phyloP scores from a whole-genome alignment of 2,888 invertebrate genomes.

The Xestia ashworthii region DNA sequence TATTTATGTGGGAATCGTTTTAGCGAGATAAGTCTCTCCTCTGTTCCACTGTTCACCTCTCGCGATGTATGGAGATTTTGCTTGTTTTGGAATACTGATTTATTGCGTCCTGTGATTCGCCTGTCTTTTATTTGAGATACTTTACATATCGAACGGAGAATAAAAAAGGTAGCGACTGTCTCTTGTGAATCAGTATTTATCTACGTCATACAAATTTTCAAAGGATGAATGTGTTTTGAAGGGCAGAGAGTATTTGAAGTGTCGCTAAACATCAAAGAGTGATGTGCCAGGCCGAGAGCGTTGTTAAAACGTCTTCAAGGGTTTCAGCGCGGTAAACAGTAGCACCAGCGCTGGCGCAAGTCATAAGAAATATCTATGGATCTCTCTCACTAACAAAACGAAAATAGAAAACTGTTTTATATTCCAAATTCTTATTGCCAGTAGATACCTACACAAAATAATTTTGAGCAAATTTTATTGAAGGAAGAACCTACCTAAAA shows the following conservation, averaged over 20 bases:
- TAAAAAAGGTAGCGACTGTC: conserved; percentile 46
- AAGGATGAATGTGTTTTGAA: conserved; percentile 74
- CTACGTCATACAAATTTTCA: conserved; percentile 65
- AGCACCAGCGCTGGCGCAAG: conserved; percentile 73
- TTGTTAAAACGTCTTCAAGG: conserved; percentile 88
- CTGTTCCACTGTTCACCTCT: conserved; percentile 85
- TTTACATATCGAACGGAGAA: conserved; percentile 53
- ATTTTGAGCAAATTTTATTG: neutral
- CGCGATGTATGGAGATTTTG: conserved; percentile 85
- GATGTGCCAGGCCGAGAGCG: conserved; percentile 80
- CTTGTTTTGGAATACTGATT: conserved; percentile 83
- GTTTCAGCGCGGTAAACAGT: conserved; percentile 87
- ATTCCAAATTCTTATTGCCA: too few species aligned
- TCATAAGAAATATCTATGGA: conserved; percentile 9
- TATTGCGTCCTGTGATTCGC: conserved; percentile 75
- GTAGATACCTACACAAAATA: neutral
- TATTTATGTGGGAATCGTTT: conserved; percentile 91
- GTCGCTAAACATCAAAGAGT: conserved; percentile 87
- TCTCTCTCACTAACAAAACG: neutral
- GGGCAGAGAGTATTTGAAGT: conserved; percentile 77
- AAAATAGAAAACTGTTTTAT: neutral
- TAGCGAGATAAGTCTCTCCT: conserved; percentile 89
- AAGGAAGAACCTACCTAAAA: neutral
- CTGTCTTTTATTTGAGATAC: conserved; percentile 65
- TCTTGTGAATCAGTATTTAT: conserved; percentile 54